These are phyloP conservation scores for Iguana delicatissima DNA, from an alignment of 2,797 vertebrate genomes.

Conservation along the genomic window DNA sequence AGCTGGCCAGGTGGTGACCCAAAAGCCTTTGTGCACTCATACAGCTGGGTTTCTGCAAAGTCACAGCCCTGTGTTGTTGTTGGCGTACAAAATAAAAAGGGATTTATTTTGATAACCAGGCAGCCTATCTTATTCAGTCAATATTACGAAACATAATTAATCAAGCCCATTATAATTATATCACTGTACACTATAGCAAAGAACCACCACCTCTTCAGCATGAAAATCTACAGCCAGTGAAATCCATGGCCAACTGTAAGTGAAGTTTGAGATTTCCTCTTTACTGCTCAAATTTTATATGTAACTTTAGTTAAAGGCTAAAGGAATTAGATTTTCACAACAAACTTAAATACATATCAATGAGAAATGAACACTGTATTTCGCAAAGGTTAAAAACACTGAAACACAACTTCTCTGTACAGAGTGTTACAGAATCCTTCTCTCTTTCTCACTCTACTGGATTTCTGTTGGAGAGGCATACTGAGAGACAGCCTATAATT, in stretches of 20 bases:
- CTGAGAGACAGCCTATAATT: not conserved
- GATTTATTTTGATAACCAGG: not conserved
- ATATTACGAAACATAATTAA: not conserved
- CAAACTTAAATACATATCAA: not conserved
- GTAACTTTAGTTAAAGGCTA: not conserved
- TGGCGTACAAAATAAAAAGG: constrained; percentile 49
- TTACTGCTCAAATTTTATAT: not conserved
- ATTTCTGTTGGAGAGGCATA: not conserved
- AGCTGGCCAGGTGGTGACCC: not conserved
- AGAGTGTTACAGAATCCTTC: not conserved
- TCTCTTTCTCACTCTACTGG: no score
- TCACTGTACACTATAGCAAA: not conserved
- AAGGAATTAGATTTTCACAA: not conserved
- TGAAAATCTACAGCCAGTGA: not conserved
- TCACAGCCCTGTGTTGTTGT: constrained; percentile 10
- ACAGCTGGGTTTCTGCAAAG: not conserved
- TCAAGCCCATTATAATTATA: not conserved
- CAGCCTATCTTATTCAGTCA: not conserved
- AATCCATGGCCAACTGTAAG: not conserved
- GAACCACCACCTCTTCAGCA: constrained; percentile 18
- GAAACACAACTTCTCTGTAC: not conserved
- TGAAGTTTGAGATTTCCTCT: not conserved
- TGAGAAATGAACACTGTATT: not conserved
- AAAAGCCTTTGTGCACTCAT: not conserved
- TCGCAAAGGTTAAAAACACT: not conserved